Evolutionary conservation across 2,888 invertebrate genomes (phyloP).

Genomic region (Caenorhabditis panamensis): DNA sequence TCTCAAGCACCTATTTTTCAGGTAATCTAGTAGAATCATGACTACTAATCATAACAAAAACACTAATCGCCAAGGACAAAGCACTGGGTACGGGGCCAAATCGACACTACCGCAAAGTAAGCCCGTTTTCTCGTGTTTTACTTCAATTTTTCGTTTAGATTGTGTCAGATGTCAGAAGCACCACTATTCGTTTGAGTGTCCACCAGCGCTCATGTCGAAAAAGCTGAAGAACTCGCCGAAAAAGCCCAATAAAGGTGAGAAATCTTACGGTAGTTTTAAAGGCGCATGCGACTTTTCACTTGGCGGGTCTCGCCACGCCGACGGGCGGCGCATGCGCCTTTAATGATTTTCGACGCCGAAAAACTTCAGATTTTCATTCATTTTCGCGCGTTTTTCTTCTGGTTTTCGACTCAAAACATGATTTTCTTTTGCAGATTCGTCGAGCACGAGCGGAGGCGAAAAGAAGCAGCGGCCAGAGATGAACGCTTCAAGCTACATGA

Average conservation of each 20-base stretch:
- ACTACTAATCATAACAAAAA: neutral
- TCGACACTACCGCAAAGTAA: neutral
- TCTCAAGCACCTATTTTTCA: no score
- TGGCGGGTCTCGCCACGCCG: no score
- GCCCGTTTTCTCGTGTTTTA: neutral
- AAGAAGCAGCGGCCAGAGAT: no score
- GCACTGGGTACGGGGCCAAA: neutral
- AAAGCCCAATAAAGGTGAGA: no score
- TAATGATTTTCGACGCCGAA: neutral
- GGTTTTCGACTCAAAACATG: neutral
- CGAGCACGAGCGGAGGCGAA: neutral
- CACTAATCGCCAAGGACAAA: neutral
- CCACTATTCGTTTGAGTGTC: neutral
- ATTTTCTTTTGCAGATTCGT: neutral
- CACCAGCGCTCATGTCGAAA: no score
- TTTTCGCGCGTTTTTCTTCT: no score
- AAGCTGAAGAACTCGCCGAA: no score
- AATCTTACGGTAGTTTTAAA: neutral
- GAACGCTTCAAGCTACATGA: neutral
- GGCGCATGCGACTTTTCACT: neutral
- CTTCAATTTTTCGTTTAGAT: neutral
- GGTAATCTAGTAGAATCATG: neutral
- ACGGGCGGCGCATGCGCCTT: constrained; percentile 1
- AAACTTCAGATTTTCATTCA: neutral
- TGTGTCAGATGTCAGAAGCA: neutral